Base-by-base conservation (phyloP, 2,888 invertebrate genomes). In the Parnassius glacialis region DNA sequence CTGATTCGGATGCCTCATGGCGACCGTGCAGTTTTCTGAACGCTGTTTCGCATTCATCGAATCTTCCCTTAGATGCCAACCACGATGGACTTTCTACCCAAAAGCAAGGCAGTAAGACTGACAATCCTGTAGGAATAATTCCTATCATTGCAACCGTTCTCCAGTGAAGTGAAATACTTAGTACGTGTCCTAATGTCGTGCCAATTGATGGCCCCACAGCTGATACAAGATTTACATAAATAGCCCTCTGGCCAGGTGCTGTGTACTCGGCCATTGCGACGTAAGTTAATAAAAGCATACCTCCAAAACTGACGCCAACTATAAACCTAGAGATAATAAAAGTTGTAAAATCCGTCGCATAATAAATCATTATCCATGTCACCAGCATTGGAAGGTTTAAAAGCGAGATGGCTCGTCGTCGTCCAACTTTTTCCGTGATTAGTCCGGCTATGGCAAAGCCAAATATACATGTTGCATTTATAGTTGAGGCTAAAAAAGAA, bases 11-110 rank as follows among this genome's bases (percentile, higher is more conserved):
- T 51, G 53, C 48, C 10, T 55, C 45, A 10, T 52, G 59, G 2
- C 13, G 50, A 1, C 66, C 67, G 9, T 71, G 64, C 2, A 70
- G 34, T 25, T 60, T 52, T 20, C 65, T 65, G 11, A 66, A 67
- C 0, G 64, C 60, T 2, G 13, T 12, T 0, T 56, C 57, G n/a
- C 70, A 69, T 51, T 69, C 68, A 3, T 67, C 62, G 41, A 67
- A 72, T 42, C 64, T 62, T 3, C 71, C 71, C 52, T 69, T 65
- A 0, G 70, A 66, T 0, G 72, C 72, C 11, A 72, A 55, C 72
- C 72, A 72, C 7, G 66, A 66, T 1, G 72, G 71, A 50, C 69
- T 70, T 34, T 72, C 72, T 3, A 68, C 65, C 66, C 66, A 72
- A 52, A 70, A 67, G 1, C 61, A 52, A 0, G 69, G 68, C 3